phyloP scores from a whole-genome alignment of 2,797 vertebrate species.

The Aldrovandia affinis region DNA sequence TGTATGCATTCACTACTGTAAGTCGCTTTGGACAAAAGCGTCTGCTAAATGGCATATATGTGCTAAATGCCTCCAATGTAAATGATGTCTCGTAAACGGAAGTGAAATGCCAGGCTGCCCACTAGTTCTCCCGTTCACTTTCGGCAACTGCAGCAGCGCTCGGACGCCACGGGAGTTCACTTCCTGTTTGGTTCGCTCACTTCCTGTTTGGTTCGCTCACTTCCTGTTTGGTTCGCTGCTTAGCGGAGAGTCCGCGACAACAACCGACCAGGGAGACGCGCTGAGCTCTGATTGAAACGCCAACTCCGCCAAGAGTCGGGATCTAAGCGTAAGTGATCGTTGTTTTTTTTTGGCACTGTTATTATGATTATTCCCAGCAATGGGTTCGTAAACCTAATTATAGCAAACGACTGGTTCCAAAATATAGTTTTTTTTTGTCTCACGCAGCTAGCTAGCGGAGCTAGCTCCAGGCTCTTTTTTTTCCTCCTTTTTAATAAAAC shows the following conservation, averaged over 20 bases:
- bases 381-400: not conserved
- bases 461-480: conserved; percentile 21
- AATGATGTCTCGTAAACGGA: not conserved
- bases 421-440: conserved; percentile 13
- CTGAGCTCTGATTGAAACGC: conserved; percentile 35
- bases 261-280: conserved; percentile 15
- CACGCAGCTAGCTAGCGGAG: conserved; percentile 3
- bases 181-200: conserved; percentile 44
- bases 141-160: conserved; percentile 59
- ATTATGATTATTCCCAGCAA: conserved; percentile 13
- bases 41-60: too few relatives aligned
- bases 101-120: not conserved
- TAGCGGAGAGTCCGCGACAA: conserved; percentile 33
- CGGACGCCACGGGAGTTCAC: conserved; percentile 49
- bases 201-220: conserved; percentile 45
- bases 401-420: conserved; percentile 9
- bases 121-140: not conserved
- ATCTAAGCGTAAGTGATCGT: conserved; percentile 37
- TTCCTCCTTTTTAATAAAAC: conserved; percentile 29
- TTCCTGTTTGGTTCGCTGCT: conserved; percentile 42
- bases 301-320: conserved; percentile 26
- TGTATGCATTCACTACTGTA: too few relatives aligned
- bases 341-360: conserved; percentile 5
- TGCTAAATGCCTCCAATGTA: not conserved
- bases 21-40: too few relatives aligned